phyloP scores from a whole-genome alignment of 2,888 invertebrate genomes.

The Spodoptera picta region DNA sequence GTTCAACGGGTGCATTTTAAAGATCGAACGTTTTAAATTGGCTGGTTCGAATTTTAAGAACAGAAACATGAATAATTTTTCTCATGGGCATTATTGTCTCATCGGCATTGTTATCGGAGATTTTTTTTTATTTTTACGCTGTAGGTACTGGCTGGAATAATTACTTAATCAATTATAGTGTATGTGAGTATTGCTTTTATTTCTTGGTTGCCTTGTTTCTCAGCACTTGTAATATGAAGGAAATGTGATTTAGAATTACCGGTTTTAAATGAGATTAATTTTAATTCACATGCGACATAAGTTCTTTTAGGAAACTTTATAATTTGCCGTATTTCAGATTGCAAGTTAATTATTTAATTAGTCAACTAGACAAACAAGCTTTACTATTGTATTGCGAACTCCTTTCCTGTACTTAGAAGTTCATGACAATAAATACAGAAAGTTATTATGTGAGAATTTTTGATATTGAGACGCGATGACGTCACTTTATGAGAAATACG shows the following conservation, averaged over 20 bases:
- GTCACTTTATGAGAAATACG: constrained; percentile 9
- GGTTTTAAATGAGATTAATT: too few relatives aligned
- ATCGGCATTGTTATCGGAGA: constrained; percentile 5
- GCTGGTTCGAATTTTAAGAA: constrained; percentile 20
- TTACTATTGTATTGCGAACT: too few relatives aligned
- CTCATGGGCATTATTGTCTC: constrained; percentile 15
- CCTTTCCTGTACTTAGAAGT: too few relatives aligned
- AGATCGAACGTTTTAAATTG: constrained; percentile 22
- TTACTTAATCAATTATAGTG: constrained; percentile 33
- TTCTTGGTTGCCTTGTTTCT: too few relatives aligned
- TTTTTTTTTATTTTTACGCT: neutral
- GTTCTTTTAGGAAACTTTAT: too few relatives aligned
- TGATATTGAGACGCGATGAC: neutral
- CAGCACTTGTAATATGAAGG: too few relatives aligned
- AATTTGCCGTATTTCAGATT: too few relatives aligned
- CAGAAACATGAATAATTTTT: constrained; percentile 12
- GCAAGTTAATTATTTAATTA: too few relatives aligned
- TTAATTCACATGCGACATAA: too few relatives aligned
- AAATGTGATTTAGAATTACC: too few relatives aligned
- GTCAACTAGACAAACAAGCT: too few relatives aligned
- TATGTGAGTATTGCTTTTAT: constrained; percentile 4
- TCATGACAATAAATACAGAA: too few relatives aligned
- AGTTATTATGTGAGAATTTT: neutral
- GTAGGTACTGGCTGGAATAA: constrained; percentile 8
- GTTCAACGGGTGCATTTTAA: constrained; percentile 28